These are phyloP conservation scores for Echinarachnius parma DNA, from an alignment of 53 echinoderm and acorn worm species.

Conservation along the genomic window DNA sequence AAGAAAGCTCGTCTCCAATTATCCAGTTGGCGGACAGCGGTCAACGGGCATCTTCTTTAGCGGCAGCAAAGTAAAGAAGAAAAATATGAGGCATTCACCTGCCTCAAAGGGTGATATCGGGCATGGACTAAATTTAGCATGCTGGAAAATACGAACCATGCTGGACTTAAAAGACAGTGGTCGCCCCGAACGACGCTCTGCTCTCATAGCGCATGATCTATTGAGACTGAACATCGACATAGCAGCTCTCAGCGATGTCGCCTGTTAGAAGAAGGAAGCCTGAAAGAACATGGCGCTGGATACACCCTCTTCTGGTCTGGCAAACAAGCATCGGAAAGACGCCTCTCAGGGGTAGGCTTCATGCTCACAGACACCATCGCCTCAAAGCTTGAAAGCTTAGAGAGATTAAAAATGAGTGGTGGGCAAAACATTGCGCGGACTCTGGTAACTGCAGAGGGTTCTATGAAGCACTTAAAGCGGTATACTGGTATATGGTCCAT, in stretches of 20 bases:
- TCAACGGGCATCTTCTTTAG: too few relatives aligned
- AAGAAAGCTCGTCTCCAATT: too few relatives aligned
- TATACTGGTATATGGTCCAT: conserved; percentile 63
- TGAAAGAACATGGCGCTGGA: conserved; percentile 53
- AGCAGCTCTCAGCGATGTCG: conserved; percentile 54
- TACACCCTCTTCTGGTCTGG: conserved; percentile 71
- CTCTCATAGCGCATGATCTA: conserved; percentile 44
- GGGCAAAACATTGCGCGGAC: too few relatives aligned
- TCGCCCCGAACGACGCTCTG: conserved; percentile 43
- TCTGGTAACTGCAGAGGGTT: too few relatives aligned
- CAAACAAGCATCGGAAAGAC: conserved; percentile 20
- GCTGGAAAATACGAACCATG: conserved; percentile 57
- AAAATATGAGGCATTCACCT: too few relatives aligned
- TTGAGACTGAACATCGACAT: conserved; percentile 47
- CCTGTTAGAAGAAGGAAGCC: conserved; percentile 43
- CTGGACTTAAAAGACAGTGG: conserved; percentile 12
- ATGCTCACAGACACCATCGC: conserved; percentile 59
- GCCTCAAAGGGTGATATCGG: too few relatives aligned
- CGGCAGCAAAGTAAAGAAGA: too few relatives aligned
- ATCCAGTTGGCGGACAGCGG: too few relatives aligned
- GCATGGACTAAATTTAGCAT: too few relatives aligned
- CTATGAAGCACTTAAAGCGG: too few relatives aligned
- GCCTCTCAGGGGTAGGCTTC: conserved; percentile 53
- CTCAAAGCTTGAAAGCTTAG: conserved; percentile 30
- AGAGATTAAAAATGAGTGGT: too few relatives aligned